A percentile compares a stretch with the other conserved stretches of the same genome.
These are phyloP conservation scores for Urocyon cinereoargenteus DNA, from an alignment of 2,797 vertebrate genomes.

Conservation along the genomic window DNA sequence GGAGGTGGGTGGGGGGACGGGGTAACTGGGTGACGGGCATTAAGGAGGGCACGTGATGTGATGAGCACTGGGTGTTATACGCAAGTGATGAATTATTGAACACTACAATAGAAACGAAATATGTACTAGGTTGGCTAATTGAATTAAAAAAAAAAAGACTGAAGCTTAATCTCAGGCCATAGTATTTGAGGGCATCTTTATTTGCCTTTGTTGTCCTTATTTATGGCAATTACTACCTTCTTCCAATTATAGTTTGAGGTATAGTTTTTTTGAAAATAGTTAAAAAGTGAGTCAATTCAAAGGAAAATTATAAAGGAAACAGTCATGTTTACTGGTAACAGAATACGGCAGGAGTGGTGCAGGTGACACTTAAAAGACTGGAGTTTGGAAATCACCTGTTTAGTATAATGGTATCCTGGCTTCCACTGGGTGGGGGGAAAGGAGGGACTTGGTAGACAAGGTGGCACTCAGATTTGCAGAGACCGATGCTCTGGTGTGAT, in stretches of 20 bases:
- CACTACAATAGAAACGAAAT: no score
- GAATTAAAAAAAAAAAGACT: background rate
- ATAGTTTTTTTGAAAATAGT: slow-evolving; percentile 24
- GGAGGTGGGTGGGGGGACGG: no score
- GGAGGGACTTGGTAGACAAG: background rate
- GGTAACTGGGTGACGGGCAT: no score
- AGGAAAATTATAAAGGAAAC: slow-evolving; percentile 1
- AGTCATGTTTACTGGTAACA: background rate
- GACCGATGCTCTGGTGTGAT: background rate
- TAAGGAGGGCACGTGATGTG: no score
- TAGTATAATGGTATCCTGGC: background rate
- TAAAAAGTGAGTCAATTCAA: background rate
- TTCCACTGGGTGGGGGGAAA: background rate
- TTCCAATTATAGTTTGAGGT: background rate
- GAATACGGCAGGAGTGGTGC: background rate
- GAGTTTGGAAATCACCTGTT: background rate
- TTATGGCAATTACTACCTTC: background rate
- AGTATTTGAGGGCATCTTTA: background rate
- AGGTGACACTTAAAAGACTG: background rate
- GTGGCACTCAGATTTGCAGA: background rate
- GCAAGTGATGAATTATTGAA: no score
- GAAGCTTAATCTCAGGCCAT: background rate
- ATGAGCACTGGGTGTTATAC: no score
- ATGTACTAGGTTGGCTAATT: no score
- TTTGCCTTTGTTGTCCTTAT: background rate